These are phyloP conservation scores for Gopherus evgoodei DNA, from an alignment of 2,113 vertebrate genomes.

Conservation along the genomic window DNA sequence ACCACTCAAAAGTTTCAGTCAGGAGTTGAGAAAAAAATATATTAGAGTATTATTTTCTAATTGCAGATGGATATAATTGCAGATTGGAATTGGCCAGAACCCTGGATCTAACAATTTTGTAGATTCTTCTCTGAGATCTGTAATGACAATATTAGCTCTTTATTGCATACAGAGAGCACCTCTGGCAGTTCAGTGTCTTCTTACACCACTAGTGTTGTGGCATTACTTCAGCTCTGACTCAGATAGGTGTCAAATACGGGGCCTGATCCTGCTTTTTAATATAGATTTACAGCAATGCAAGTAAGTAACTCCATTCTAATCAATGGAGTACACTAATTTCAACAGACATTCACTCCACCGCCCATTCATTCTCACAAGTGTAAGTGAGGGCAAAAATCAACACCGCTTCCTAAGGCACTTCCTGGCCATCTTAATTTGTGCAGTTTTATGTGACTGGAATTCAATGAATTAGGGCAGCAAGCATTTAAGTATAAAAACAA, in stretches of 20 bases:
- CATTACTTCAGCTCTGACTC: background rate
- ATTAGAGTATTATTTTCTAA: background rate
- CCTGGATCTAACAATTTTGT: background rate
- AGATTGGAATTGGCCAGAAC: background rate
- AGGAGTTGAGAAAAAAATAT: background rate
- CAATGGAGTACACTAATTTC: background rate
- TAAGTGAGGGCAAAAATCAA: background rate
- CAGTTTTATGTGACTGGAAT: background rate
- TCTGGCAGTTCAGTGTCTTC: background rate
- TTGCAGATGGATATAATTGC: background rate
- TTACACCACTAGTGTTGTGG: background rate
- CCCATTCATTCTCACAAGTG: background rate
- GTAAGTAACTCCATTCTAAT: background rate
- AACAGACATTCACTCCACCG: background rate
- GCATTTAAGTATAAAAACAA: background rate
- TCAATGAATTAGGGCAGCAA: background rate
- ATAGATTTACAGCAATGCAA: background rate
- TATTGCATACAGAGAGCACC: background rate
- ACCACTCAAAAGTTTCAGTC: background rate
- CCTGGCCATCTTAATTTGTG: background rate
- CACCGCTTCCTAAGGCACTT: background rate
- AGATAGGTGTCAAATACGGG: background rate
- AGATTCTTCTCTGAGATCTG: background rate
- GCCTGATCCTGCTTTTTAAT: background rate
- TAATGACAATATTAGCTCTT: background rate